phyloP scores from a whole-genome alignment of 1,140 invertebrate genomes.

The Thaumetopoea pityocampa region DNA sequence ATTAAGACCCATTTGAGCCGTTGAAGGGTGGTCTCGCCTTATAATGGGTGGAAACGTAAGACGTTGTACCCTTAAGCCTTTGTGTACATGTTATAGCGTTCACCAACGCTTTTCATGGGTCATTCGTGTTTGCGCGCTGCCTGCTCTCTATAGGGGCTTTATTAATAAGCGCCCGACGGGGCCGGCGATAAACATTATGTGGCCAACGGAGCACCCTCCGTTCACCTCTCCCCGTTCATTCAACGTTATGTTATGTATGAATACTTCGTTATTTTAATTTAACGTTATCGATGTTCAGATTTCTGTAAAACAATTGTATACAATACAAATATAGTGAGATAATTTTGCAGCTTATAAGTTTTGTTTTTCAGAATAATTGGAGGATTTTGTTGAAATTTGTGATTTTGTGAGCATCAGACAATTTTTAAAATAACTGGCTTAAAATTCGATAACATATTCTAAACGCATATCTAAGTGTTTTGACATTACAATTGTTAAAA shows the following conservation, averaged over 20 bases:
- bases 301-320: too few species aligned
- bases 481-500: too few species aligned
- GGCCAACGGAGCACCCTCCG: constrained; percentile 6
- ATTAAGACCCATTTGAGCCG: constrained; percentile 65
- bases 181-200: constrained; percentile 30
- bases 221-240: constrained; percentile 4
- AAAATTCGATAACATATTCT: too few species aligned
- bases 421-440: too few species aligned
- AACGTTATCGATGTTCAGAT: too few species aligned
- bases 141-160: constrained; percentile 41
- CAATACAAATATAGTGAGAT: too few species aligned
- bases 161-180: constrained; percentile 45
- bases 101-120: constrained; percentile 45
- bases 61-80: constrained; percentile 54
- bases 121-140: constrained; percentile 39
- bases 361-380: too few species aligned
- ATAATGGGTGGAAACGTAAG: constrained; percentile 59
- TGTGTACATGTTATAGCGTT: constrained; percentile 50
- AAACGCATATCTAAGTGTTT: too few species aligned
- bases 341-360: too few species aligned
- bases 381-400: too few species aligned
- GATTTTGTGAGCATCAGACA: too few species aligned
- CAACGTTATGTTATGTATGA: background rate
- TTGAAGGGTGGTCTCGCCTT: constrained; percentile 56
- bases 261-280: constrained; percentile 2